phyloP scores from a whole-genome alignment of 2,888 invertebrate species.

The Andricus quercusramuli region DNA sequence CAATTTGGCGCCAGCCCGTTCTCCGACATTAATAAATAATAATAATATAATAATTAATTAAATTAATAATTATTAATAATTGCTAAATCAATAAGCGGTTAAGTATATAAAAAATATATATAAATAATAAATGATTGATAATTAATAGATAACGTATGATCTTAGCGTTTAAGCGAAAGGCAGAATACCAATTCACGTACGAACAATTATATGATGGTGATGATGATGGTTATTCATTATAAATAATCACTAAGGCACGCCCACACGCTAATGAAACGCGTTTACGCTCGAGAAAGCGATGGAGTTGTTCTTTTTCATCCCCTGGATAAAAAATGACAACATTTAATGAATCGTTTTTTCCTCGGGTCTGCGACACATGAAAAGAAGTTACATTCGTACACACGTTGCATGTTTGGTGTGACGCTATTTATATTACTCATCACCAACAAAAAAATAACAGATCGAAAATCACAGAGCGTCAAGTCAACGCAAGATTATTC shows the following conservation, averaged over 20 bases:
- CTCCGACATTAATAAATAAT: conserved; percentile 76
- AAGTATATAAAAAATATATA: conserved; percentile 72
- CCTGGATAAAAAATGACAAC: conserved; percentile 42
- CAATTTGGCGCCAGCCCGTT: conserved; percentile 76
- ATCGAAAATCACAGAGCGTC: conserved; percentile 24
- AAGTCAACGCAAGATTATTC: conserved; percentile 20
- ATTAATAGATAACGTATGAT: conserved; percentile 72
- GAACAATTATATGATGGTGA: conserved; percentile 65
- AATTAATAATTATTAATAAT: conserved; percentile 75
- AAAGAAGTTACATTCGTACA: conserved; percentile 57
- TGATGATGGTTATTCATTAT: conserved; percentile 60
- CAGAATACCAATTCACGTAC: conserved; percentile 70
- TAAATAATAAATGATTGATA: conserved; percentile 72
- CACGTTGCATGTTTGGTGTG: conserved; percentile 59
- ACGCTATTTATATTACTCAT: conserved; percentile 59
- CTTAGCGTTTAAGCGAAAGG: conserved; percentile 69
- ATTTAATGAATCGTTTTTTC: conserved; percentile 55
- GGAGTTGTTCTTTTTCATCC: conserved; percentile 3
- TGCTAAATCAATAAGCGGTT: conserved; percentile 75
- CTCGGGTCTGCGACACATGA: conserved; percentile 64
- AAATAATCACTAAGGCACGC: conserved; percentile 49
- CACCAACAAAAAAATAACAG: conserved; percentile 31
- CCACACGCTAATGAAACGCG: conserved; percentile 37
- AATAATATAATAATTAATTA: conserved; percentile 73
- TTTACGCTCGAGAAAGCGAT: conserved; percentile 52